Evolutionary conservation across 2,888 invertebrate genomes (phyloP), one percentile per base, ranked within the genome.

Genomic region (Glaucopsyche alexis): DNA sequence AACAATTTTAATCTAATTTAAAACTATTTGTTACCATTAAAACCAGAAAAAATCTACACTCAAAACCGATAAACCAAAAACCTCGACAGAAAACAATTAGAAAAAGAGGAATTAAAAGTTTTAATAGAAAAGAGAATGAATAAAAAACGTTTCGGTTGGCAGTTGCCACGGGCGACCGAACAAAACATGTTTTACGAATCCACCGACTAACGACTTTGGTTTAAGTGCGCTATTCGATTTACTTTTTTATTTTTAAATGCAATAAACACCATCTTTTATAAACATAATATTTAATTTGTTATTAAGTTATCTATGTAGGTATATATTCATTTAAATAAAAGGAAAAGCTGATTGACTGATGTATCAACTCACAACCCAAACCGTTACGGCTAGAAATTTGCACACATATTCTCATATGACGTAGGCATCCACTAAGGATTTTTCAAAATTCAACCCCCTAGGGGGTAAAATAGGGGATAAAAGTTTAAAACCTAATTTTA

Each of bases 131-230:
- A 19, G 16, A 49, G 47, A 69, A 67, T 67, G 19, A 60, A 60
- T 60, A 69, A 69, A 69, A 69, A 49, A 69, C 49, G 69, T 69
- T 45, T 67, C 19, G 45, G 69, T 29, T 29, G 19, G 45, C 29
- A 29, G 29, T 29, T 29, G 29, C 29, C 29, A 29, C 67, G 45
- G 14, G 47, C 49, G 47, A 67, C 29, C 47, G 13, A 49, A 29
- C 29, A 29, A 16, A 29, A 69, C 67, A 67, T 69, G 69, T 69
- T 69, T 47, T 47, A 19, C 67, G 69, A 69, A 69, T 69, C 69
- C 49, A 49, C 47, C 69, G 47, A 49, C 69, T 69, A 69, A 49
- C 69, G 69, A 69, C 69, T 69, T 69, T 69, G 69, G 69, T 29
- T 49, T 9, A 29, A 29, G 29, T 29, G 4, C 29, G 14, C 14